A percentile compares a stretch with the other conserved stretches of the same genome.
Conservation (phyloP, 2,113 vertebrate species). For the Pangasianodon hypophthalmus region DNA sequence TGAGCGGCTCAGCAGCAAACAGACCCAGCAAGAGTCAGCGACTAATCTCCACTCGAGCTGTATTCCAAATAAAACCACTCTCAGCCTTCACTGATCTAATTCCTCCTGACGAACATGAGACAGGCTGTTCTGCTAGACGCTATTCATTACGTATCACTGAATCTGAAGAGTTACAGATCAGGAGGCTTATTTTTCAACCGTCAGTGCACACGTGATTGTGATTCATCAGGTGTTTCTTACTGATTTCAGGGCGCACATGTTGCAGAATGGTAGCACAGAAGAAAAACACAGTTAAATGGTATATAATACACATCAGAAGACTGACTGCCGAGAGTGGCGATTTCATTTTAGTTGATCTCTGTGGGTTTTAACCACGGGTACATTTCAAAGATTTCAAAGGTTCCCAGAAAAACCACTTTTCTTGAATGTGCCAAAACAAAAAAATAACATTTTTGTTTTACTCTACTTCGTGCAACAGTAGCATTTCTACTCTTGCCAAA, state of each 20-base stretch:
- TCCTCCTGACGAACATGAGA: background rate
- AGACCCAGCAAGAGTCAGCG: background rate
- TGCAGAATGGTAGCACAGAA: background rate
- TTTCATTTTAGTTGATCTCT: too few species aligned
- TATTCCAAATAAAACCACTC: background rate
- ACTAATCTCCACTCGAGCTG: constrained; percentile 18
- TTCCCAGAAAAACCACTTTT: too few species aligned
- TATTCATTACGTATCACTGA: background rate
- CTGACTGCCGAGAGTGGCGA: too few species aligned
- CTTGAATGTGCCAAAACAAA: too few species aligned
- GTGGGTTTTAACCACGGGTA: background rate
- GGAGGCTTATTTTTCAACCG: background rate
- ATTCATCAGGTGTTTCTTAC: background rate
- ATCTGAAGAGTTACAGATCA: background rate
- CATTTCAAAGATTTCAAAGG: background rate
- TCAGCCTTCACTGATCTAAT: background rate
- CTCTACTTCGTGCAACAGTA: background rate
- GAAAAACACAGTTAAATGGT: background rate
- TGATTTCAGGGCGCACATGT: background rate
- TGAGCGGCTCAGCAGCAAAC: background rate
- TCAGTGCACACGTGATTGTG: background rate
- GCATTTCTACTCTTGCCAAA: background rate
- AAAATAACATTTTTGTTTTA: background rate
- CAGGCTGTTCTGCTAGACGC: background rate
- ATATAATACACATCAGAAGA: background rate